Evolutionary conservation across 2,888 invertebrate species (phyloP), one percentile per base, ranked within the genome.

Genomic region (Eupithecia inturbata): DNA sequence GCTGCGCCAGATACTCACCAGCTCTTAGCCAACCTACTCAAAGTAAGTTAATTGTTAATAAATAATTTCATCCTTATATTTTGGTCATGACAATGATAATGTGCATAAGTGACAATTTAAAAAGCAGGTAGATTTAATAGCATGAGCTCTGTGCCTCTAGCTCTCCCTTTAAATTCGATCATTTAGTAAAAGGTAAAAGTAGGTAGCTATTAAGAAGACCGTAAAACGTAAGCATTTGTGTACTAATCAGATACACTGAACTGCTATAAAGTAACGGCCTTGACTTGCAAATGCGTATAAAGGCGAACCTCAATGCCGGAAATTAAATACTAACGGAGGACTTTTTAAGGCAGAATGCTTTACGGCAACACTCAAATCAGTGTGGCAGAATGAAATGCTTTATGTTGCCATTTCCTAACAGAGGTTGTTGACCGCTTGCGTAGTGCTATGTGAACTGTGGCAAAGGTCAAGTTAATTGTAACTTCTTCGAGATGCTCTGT

Each of bases 381-480:
- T 66, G 63, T 66, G 63, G 70, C 49, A 76, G 68, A 71, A 71
- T 76, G 66, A 73, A 73, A 73, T 60, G 66, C 36, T 75, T 60
- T 75, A 68, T 69, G 73, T 72, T 75, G 74, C 72, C 75, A 79
- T 77, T 81, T 79, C 75, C 77, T 76, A 82, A 81, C 81, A 78
- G 82, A 53, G 89, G 82, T 88, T 87, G 74, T 71, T 76, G 87
- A 83, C 87, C 87, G 81, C 71, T 78, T 82, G 81, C 79, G 79
- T 78, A 79, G 14, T 39, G 66, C 16, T 66, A 26, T 26, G 12
- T 26, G 33, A 22, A 36, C 66, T 66, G 66, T 66, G 66, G 81
- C 77, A 83, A 87, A 88, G 88, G 89, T 88, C 89, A 88, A 83
- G 84, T 82, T 84, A 84, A 86, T 87, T 83, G 84, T 79, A 81